Evolutionary conservation across 2,797 vertebrate genomes (phyloP), one percentile per base, ranked within the genome.

Genomic region (Cygnus olor): DNA sequence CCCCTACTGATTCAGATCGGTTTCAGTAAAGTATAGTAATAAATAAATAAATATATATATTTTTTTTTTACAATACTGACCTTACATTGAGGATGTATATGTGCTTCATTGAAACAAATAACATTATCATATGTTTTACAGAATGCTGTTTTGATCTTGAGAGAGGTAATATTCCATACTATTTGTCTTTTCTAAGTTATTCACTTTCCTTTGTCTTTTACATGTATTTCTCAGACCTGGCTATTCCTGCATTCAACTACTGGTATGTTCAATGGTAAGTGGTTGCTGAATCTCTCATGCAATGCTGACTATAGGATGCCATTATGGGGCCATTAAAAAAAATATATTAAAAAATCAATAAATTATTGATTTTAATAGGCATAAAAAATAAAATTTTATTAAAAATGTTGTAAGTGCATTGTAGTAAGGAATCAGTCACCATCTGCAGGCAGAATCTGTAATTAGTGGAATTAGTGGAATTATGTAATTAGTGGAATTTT

Each of bases 1-100:
- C 91, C 94, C 84, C 85, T 96, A 60, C 85, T 85, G 92, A 65
- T 74, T 68, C 8, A 7, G 22, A 32, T 77, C 49, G n/a, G 12
- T 64, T 88, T 88, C 47, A 80, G 3, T 88, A 57, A 17, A 18
- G 6, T 40, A 45, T n/a, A 54, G 22, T 15, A 49, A 42, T 18
- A 91, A 85, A 65, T n/a, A 89, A 70, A 54, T 51, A 54, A 45
- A 4, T 12, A 19, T 44, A 17, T 44, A 15, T 44, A 9, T 44
- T 9, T 45, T 19, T 45, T 19, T 49, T 54, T 61, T 81, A 3
- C 2, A 49, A 25, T 70, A 45, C 4, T 54, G 0, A 0, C 1
- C 9, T 77, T 70, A 34, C 13, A 34, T 60, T 66, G 38, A 40
- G 25, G 11, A 32, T 40, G 19, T 72, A 49, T 44, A 28, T 28